These are phyloP conservation scores for Urocitellus parryii DNA, from an alignment of 2,113 vertebrate species.

Conservation along the genomic window DNA sequence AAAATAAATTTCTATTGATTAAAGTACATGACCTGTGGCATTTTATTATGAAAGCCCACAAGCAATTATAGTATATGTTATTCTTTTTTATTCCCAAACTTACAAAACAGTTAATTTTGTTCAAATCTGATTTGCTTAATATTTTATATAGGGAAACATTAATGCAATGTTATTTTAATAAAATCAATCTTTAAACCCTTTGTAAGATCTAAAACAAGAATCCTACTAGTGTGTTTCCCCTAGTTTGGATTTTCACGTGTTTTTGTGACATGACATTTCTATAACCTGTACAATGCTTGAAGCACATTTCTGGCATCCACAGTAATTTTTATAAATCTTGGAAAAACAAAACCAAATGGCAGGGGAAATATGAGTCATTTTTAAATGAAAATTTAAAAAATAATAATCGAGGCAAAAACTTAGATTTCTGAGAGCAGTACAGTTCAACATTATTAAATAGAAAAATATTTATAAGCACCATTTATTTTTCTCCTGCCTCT, in stretches of 20 bases:
- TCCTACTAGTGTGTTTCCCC: background rate
- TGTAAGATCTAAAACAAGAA: background rate
- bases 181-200: background rate
- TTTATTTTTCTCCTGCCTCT: slow-evolving; percentile 12
- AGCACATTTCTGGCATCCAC: background rate
- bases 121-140: background rate
- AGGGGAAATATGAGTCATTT: background rate
- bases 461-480: background rate
- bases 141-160: background rate
- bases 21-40: background rate
- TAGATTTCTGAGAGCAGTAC: background rate
- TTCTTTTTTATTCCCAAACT: background rate
- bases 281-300: background rate
- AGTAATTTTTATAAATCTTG: background rate
- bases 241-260: background rate
- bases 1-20: background rate
- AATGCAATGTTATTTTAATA: background rate
- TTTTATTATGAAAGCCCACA: background rate
- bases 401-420: background rate
- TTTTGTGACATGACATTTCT: background rate
- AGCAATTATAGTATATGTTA: background rate
- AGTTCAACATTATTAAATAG: background rate
- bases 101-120: background rate
- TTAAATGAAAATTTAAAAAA: background rate
- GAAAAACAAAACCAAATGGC: background rate